Conservation (phyloP, 2,888 invertebrate species). For the Patella caerulea region DNA sequence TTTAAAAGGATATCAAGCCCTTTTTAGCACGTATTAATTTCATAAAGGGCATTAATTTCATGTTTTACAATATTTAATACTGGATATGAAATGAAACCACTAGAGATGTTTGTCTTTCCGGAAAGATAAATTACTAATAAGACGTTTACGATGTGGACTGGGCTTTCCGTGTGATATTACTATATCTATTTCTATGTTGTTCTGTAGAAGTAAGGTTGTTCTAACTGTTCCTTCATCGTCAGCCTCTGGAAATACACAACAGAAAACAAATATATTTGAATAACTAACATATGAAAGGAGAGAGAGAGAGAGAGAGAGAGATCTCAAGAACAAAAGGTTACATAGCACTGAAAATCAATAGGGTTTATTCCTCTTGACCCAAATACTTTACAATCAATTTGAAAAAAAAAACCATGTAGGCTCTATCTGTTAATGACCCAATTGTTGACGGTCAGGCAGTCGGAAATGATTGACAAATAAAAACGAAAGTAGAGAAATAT, state of each 20-base stretch:
- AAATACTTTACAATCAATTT: too few species aligned
- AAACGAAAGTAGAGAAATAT: conserved; percentile 17
- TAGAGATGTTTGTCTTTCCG: conserved; percentile 39
- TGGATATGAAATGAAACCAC: not conserved
- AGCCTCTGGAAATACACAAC: not conserved
- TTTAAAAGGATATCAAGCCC: too few species aligned
- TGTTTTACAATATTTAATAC: not conserved
- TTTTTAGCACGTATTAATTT: too few species aligned
- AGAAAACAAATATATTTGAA: not conserved
- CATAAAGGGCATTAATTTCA: too few species aligned
- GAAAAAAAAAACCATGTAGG: too few species aligned
- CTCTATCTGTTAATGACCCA: too few species aligned
- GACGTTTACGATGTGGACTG: conserved; percentile 35
- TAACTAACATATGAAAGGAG: not conserved
- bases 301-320: too few species aligned
- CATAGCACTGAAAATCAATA: too few species aligned
- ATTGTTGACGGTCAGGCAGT: too few species aligned
- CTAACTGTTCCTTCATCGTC: not conserved
- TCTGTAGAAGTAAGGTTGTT: conserved; percentile 42
- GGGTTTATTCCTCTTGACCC: too few species aligned
- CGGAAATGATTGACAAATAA: too few species aligned
- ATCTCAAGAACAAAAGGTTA: too few species aligned
- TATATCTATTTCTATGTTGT: conserved; percentile 52
- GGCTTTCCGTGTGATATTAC: conserved; percentile 46
- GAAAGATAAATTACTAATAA: conserved; percentile 39